phyloP scores from a whole-genome alignment of 2,888 invertebrate species.

The Hemicrepidius hirtus region DNA sequence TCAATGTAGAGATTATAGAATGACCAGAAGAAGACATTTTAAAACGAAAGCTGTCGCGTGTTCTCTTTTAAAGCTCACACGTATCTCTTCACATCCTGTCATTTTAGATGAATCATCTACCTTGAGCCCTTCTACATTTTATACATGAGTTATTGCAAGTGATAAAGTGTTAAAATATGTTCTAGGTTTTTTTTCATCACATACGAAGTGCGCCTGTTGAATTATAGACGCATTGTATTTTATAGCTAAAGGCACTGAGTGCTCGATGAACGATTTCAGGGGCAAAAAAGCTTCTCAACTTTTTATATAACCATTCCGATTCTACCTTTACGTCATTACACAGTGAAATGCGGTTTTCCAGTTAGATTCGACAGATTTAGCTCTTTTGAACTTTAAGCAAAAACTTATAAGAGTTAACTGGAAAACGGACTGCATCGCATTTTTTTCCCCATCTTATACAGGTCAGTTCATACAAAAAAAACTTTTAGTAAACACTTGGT shows the following conservation, averaged over 20 bases:
- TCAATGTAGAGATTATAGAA: constrained; percentile 4
- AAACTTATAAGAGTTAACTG: constrained; percentile 11
- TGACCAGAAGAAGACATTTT: constrained; percentile 14
- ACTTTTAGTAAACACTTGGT: no score
- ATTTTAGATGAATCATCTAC: constrained; percentile 28
- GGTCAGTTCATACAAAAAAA: no score
- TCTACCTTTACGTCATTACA: constrained; percentile 29
- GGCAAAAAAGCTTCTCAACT: constrained; percentile 20
- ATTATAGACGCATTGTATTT: constrained; percentile 29
- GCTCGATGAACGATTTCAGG: constrained; percentile 14
- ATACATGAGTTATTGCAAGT: constrained; percentile 30
- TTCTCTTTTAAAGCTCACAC: constrained; percentile 13
- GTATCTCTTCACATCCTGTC: constrained; percentile 30
- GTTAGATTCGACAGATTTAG: constrained; percentile 19
- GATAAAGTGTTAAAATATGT: constrained; percentile 36
- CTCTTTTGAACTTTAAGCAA: constrained; percentile 23
- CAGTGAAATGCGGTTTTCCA: constrained; percentile 23
- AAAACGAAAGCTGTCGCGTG: constrained; percentile 17
- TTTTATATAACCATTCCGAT: constrained; percentile 26
- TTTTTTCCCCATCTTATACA: not conserved
- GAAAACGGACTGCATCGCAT: constrained; percentile 8
- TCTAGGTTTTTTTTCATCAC: constrained; percentile 24
- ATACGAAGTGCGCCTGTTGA: constrained; percentile 27
- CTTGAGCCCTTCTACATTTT: constrained; percentile 27
- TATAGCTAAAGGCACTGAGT: constrained; percentile 30